A percentile compares a stretch with the other conserved stretches of the same genome.
Evolutionary conservation across 30 jellyfish, hydroid and myxozoan genomes (phyloP).

Genomic region (Nemopilema nomurai): DNA sequence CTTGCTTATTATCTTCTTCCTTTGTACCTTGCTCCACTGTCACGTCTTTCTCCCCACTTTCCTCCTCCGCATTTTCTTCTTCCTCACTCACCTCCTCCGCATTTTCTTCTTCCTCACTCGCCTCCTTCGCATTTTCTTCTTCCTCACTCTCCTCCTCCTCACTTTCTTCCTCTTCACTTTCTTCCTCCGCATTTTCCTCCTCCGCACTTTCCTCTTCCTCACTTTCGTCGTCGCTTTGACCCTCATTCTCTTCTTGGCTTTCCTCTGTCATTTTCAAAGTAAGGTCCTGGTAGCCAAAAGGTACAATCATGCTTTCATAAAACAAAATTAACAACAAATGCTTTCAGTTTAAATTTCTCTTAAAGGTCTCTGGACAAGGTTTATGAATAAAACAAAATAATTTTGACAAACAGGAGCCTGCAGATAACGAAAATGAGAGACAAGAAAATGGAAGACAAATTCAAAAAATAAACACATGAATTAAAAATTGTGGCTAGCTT

Average conservation of each 20-base stretch:
- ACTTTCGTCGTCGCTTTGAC: slow-evolving; percentile 49
- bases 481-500: too few relatives aligned
- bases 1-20: slow-evolving; percentile 30
- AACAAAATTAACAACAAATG: background rate
- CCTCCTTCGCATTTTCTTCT: slow-evolving; percentile 55
- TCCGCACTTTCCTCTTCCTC: slow-evolving; percentile 68
- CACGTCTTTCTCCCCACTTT: background rate
- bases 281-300: slow-evolving; percentile 53
- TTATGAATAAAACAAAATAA: too few relatives aligned
- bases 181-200: slow-evolving; percentile 50
- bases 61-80: slow-evolving; percentile 17
- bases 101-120: slow-evolving; percentile 34
- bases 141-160: slow-evolving; percentile 57
- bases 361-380: too few relatives aligned
- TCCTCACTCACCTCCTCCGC: slow-evolving; percentile 45
- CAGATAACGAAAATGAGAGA: too few relatives aligned
- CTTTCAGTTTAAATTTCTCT: background rate
- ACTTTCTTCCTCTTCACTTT: slow-evolving; percentile 13
- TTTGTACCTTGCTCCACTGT: slow-evolving; percentile 35
- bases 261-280: slow-evolving; percentile 70
- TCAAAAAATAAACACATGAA: too few relatives aligned
- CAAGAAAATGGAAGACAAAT: too few relatives aligned
- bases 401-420: too few relatives aligned
- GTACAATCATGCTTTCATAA: background rate
- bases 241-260: slow-evolving; percentile 21